phyloP scores from a whole-genome alignment of 2,113 vertebrate genomes.

The Oostethus manadensis region DNA sequence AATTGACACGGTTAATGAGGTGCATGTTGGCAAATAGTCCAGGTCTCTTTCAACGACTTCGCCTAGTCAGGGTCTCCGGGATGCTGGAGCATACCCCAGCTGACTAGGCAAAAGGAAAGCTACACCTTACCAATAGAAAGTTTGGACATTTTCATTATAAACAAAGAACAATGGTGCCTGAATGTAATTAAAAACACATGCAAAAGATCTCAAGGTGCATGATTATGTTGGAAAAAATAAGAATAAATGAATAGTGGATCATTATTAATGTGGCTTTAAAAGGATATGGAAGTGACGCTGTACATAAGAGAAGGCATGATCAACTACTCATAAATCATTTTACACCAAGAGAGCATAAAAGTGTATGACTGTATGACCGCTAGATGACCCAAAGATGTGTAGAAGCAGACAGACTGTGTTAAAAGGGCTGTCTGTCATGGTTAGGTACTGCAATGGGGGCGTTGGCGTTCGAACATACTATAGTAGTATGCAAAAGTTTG shows the following conservation, averaged over 20 bases:
- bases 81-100: too few relatives aligned
- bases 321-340: constrained; percentile 18
- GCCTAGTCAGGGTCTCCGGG: too few relatives aligned
- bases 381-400: neutral
- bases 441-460: too few relatives aligned
- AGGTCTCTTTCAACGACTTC: too few relatives aligned
- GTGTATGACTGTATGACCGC: neutral
- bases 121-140: too few relatives aligned
- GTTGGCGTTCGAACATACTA: too few relatives aligned
- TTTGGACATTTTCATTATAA: neutral
- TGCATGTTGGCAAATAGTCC: too few relatives aligned
- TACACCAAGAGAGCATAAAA: neutral
- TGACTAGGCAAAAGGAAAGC: neutral
- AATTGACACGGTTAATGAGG: too few relatives aligned
- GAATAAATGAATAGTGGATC: too few relatives aligned
- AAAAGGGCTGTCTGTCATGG: too few relatives aligned
- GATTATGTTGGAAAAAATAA: too few relatives aligned
- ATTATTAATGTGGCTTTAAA: neutral
- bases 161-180: neutral
- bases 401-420: constrained; percentile 15
- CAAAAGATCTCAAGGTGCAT: constrained; percentile 5
- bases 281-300: constrained; percentile 1
- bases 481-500: too few relatives aligned
- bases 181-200: neutral
- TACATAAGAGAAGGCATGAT: constrained; percentile 13